Conservation (phyloP, 2,113 vertebrate species). For the Tachysurus fulvidraco region DNA sequence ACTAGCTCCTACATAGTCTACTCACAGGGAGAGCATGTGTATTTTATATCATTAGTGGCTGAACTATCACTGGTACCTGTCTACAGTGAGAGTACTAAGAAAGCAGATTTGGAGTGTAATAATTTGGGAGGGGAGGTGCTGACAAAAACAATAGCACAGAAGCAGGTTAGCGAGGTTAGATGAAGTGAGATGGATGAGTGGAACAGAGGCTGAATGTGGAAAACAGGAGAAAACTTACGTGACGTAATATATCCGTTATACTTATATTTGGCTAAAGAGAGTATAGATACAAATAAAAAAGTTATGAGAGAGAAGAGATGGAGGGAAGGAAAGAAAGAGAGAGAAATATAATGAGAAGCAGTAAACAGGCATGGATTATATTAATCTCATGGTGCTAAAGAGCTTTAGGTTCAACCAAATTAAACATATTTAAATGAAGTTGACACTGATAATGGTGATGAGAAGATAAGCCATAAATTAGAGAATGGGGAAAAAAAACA, state of each 20-base stretch:
- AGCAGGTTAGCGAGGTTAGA: conserved; percentile 44
- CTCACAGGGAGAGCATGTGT: conserved; percentile 43
- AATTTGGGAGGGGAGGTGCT: background rate
- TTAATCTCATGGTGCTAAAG: conserved; percentile 48
- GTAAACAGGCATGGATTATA: conserved; percentile 48
- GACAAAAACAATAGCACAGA: conserved; percentile 41
- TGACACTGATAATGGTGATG: conserved; percentile 26
- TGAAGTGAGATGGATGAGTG: conserved; percentile 56
- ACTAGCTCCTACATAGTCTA: conserved; percentile 41
- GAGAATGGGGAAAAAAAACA: background rate
- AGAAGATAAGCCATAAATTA: conserved; percentile 33
- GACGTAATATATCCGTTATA: conserved; percentile 83
- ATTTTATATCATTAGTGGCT: conserved; percentile 23
- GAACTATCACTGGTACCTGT: conserved; percentile 38
- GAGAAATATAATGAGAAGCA: conserved; percentile 55
- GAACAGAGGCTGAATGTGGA: conserved; percentile 57
- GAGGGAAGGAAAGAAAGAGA: conserved; percentile 61
- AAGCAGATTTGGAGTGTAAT: conserved; percentile 36
- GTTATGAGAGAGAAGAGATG: conserved; percentile 71
- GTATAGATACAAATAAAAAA: conserved; percentile 78
- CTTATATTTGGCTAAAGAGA: conserved; percentile 82
- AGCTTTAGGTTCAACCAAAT: conserved; percentile 39
- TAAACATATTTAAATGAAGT: conserved; percentile 41
- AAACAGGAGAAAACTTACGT: conserved; percentile 81
- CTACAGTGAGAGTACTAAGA: conserved; percentile 32